Conservation (phyloP, 2,888 invertebrate genomes). For the Scaptomyza cyrtandrae region DNA sequence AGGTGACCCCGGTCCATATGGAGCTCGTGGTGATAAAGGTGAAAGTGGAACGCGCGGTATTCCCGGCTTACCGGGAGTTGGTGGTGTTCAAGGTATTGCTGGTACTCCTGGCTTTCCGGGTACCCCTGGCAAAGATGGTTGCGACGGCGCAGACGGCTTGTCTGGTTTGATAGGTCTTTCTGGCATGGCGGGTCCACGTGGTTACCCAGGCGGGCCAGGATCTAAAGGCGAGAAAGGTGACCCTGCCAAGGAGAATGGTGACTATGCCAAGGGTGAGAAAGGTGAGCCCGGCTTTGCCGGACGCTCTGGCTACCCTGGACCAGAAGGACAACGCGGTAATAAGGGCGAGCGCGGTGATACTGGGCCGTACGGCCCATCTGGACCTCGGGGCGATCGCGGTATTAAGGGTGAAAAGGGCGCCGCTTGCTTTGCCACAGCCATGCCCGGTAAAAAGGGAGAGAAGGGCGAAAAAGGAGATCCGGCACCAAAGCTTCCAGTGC, state of each 20-base stretch:
- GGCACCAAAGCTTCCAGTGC: conserved; percentile 41
- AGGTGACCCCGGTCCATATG: conserved; percentile 93
- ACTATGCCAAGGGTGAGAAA: conserved; percentile 91
- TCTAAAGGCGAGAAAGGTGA: conserved; percentile 91
- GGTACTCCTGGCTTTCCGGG: conserved; percentile 89
- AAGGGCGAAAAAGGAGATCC: conserved; percentile 88
- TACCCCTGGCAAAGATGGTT: conserved; percentile 95
- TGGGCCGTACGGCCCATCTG: conserved; percentile 84
- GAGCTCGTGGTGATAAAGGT: conserved; percentile 92
- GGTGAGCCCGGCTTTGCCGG: conserved; percentile 88
- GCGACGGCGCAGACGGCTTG: conserved; percentile 96
- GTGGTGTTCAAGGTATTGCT: conserved; percentile 83
- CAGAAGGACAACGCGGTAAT: conserved; percentile 86
- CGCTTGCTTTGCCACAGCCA: conserved; percentile 84
- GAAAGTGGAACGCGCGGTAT: conserved; percentile 94
- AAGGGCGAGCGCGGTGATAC: conserved; percentile 89
- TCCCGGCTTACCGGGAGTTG: conserved; percentile 92
- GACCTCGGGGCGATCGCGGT: conserved; percentile 92
- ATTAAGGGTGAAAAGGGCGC: conserved; percentile 89
- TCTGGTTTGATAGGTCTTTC: conserved; percentile 89
- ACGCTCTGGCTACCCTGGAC: conserved; percentile 81
- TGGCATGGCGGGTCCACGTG: conserved; percentile 91
- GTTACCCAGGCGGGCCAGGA: conserved; percentile 86
- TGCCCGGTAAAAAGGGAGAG: conserved; percentile 86
- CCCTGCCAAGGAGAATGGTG: conserved; percentile 86